Evolutionary conservation across 2,888 invertebrate species (phyloP), one percentile per base, ranked within the genome.

Genomic region (Hemicrepidius hirtus): DNA sequence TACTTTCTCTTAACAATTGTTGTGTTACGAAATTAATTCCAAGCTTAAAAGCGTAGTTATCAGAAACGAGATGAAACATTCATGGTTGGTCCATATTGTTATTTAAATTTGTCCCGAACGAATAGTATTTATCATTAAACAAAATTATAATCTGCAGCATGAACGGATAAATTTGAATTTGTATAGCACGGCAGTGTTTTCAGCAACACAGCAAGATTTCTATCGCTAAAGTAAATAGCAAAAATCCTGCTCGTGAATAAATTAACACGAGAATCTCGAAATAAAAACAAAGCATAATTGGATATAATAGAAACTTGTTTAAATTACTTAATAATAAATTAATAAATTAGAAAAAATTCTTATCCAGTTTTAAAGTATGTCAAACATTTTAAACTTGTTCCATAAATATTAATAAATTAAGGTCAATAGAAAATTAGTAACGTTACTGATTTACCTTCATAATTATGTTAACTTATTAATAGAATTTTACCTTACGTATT

Each of bases 161-260:
- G 16, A 50, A 24, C 21, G 50, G 18, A 50, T n/a, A 50, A 41
- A 50, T 50, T 50, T 50, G 50, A 50, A 50, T 50, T 50, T 50
- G 24, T 24, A 50, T 50, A n/a, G 50, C 24, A 24, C 18, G 21
- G 20, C 4, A 18, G 16, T 9, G 20, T 18, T 18, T 46, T 10
- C 46, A 46, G 46, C 46, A 20, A 0, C 10, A 12, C 12, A 12
- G 50, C 24, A 12, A 2, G 16, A 24, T 24, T 49, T 50, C 24
- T 50, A 12, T 21, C 50, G 1, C 40, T 13, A 50, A 50, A 50
- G 24, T 24, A 50, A 50, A 50, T 18, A 50, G 24, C 50, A 50
- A 50, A 50, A 50, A 24, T 24, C 50, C 46, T 18, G 24, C 18
- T n/a, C n/a, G 4, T 24, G 50, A 50, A 50, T 50, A 50, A 24